Percentiles rank a stretch among this genome's conserved stretches.
These are phyloP conservation scores for Rhinophrynus dorsalis DNA, from an alignment of 2,797 vertebrate species.

Conservation along the genomic window DNA sequence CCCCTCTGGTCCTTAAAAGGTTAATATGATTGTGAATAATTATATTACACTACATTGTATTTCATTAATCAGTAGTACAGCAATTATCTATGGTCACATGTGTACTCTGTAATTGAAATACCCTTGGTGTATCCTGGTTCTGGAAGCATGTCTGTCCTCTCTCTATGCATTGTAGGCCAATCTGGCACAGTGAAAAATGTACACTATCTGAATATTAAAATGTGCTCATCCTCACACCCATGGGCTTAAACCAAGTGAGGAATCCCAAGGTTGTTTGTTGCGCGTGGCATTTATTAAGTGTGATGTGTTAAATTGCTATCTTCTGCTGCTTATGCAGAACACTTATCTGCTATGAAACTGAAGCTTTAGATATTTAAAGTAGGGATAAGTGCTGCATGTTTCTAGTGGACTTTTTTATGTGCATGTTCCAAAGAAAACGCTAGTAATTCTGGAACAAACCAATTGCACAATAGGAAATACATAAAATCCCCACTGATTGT, in stretches of 20 bases:
- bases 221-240: constrained; percentile 25
- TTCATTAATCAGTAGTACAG: too few relatives aligned
- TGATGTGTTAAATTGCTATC: constrained; percentile 39
- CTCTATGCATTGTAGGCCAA: constrained; percentile 17
- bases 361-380: constrained; percentile 19
- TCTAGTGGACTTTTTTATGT: constrained; percentile 11
- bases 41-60: too few relatives aligned
- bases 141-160: constrained; percentile 28
- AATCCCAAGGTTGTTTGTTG: constrained; percentile 45
- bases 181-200: constrained; percentile 34
- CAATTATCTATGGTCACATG: too few relatives aligned
- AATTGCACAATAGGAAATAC: too few relatives aligned
- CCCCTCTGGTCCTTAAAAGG: too few relatives aligned
- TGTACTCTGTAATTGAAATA: background rate
- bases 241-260: constrained; percentile 36
- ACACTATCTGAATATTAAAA: constrained; percentile 42
- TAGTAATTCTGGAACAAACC: too few relatives aligned
- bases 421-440: constrained; percentile 9
- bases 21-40: too few relatives aligned
- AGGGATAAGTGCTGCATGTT: constrained; percentile 31
- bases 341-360: constrained; percentile 34
- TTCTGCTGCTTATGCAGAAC: constrained; percentile 37
- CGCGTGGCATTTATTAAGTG: constrained; percentile 34
- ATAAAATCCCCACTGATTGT: background rate
- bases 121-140: background rate